A percentile compares a stretch with the other conserved stretches of the same genome.
Evolutionary conservation across 2,113 vertebrate genomes (phyloP).

Genomic region (Engystomops pustulosus): DNA sequence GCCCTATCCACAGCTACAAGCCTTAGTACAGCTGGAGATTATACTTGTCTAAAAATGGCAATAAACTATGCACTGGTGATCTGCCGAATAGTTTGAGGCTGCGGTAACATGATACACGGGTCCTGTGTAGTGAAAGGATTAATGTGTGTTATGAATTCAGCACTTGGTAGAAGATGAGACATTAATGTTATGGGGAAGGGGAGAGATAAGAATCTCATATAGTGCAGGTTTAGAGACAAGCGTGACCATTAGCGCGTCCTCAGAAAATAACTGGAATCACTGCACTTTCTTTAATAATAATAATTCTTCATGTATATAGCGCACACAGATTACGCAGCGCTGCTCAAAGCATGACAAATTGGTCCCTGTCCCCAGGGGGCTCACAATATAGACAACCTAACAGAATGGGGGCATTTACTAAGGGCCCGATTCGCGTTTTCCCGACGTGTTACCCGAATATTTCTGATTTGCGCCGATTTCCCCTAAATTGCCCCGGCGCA

Average conservation of each 20-base stretch:
- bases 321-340: too few relatives aligned
- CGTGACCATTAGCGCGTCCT: neutral
- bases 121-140: constrained; percentile 16
- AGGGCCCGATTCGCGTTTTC: too few relatives aligned
- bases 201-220: constrained; percentile 11
- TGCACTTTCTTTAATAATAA: neutral
- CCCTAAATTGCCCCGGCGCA: too few relatives aligned
- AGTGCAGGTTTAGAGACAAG: neutral
- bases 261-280: neutral
- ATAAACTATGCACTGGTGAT: neutral
- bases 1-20: neutral
- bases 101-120: neutral
- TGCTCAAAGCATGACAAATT: too few relatives aligned
- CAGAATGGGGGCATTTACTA: too few relatives aligned
- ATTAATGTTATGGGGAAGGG: constrained; percentile 11
- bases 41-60: neutral
- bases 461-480: too few relatives aligned
- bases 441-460: too few relatives aligned
- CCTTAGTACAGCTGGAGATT: neutral
- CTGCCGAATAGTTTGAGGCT: neutral
- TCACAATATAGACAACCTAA: too few relatives aligned
- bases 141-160: constrained; percentile 13
- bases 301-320: too few relatives aligned
- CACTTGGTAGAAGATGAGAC: constrained; percentile 4
- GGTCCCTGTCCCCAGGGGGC: too few relatives aligned